phyloP scores from a whole-genome alignment of 1,140 invertebrate species.

The Frieseomelitta varia region DNA sequence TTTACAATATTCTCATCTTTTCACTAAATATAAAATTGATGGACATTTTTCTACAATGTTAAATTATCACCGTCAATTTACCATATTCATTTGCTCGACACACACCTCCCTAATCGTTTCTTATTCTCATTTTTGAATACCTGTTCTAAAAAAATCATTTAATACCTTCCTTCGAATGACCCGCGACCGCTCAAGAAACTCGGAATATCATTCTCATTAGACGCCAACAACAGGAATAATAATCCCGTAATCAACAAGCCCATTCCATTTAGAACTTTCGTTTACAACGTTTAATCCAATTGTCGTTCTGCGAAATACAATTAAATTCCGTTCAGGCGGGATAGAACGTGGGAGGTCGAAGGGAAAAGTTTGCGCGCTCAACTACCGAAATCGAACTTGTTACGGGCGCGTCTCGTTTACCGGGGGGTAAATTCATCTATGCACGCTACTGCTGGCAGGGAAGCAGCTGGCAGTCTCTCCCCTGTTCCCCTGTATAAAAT shows the following conservation, averaged over 20 bases:
- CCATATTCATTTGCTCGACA: too few species aligned
- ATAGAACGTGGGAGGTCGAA: neutral
- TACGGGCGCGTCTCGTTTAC: neutral
- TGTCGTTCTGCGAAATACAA: neutral
- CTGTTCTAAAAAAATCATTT: too few species aligned
- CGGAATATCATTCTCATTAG: neutral
- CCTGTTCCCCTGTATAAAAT: conserved; percentile 43
- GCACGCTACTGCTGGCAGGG: conserved; percentile 18
- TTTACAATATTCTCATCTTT: too few species aligned
- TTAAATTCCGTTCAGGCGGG: neutral
- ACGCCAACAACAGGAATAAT: neutral
- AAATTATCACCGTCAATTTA: too few species aligned
- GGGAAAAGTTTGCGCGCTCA: neutral
- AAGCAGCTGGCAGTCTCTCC: conserved; percentile 39
- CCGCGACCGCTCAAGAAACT: neutral
- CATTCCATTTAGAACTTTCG: neutral
- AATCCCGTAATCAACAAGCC: neutral
- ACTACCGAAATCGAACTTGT: neutral
- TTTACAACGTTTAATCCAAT: neutral
- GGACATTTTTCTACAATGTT: too few species aligned
- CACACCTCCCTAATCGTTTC: too few species aligned
- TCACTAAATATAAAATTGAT: too few species aligned
- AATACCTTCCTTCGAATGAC: too few species aligned
- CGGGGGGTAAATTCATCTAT: conserved; percentile 28
- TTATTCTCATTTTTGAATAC: too few species aligned